Evolutionary conservation across 1,140 invertebrate species (phyloP), one percentile per base, ranked within the genome.

Genomic region (Oreohelix idahoensis): DNA sequence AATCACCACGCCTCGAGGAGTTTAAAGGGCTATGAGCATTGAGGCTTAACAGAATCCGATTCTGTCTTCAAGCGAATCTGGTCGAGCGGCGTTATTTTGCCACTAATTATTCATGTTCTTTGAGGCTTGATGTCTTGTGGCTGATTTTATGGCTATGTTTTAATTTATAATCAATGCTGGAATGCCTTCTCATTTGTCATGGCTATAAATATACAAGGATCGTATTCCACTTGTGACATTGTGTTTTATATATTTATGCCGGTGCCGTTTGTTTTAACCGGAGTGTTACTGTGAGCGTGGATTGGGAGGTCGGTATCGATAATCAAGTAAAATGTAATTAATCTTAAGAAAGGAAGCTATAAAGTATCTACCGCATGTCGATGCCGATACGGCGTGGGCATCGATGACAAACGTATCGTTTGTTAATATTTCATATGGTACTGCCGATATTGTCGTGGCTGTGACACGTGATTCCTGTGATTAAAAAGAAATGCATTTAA

Each of bases 101-200:
- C 63, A 66, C 63, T 66, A 66, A 66, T 66, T 66, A 66, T 66
- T 32, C 63, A 66, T 13, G 63, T 66, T 66, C 17, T n/a, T 66
- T 66, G n/a, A 32, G 17, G n/a, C 63, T 66, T 66, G 63, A 66
- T 66, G n/a, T 66, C 63, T 66, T 66, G 63, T 66, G 63, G 63
- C 63, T 66, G 63, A 66, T 66, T 66, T 66, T 66, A 66, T 23
- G 29, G 29, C 29, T 17, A 32, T 32, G 63, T 66, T 66, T 5
- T 66, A 66, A 66, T 66, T 66, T 66, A 29, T 29, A 66, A 66
- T 66, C 63, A 32, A 66, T 66, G 29, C 63, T 23, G 29, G 11
- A 66, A 66, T 66, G 63, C n/a, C 63, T 32, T 66, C 63, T 66
- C 63, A 66, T 66, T 66, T 66, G 63, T 66, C 63, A 66, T 5